Evolutionary conservation across 1,140 invertebrate species (phyloP).

Genomic region (Pemphigus obesinymphae): DNA sequence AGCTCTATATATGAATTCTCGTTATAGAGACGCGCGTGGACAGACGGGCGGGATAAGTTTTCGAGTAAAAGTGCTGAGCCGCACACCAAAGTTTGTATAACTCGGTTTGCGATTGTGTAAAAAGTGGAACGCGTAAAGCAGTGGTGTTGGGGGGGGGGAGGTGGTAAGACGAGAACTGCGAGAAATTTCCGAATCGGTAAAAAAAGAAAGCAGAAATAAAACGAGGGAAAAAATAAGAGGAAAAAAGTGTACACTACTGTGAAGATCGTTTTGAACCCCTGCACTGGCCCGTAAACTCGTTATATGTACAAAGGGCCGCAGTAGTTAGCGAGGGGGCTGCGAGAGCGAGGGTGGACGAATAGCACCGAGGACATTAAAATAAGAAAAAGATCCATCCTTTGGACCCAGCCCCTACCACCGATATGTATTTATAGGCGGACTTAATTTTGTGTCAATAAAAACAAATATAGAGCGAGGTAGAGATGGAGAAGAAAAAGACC

Average conservation of each 20-base stretch:
- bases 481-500: background rate
- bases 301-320: constrained; percentile 6
- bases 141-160: background rate
- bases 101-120: background rate
- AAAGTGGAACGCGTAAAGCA: background rate
- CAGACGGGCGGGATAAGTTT: background rate
- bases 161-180: background rate
- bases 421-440: constrained; percentile 24
- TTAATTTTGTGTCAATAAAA: constrained; percentile 39
- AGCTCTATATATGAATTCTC: no score
- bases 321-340: background rate
- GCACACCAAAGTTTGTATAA: constrained; percentile 6
- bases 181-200: constrained; percentile 6
- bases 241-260: background rate
- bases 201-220: background rate
- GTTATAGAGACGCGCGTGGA: background rate
- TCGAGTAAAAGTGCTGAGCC: constrained; percentile 14
- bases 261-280: constrained; percentile 36
- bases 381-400: constrained; percentile 24
- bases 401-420: background rate
- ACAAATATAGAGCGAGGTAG: background rate
- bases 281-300: constrained; percentile 37
- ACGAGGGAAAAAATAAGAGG: background rate
- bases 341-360: background rate
- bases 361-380: constrained; percentile 24